Evolutionary conservation across 92 coral and sea anemone genomes (phyloP).

Genomic region (Isaurus tuberculatus): DNA sequence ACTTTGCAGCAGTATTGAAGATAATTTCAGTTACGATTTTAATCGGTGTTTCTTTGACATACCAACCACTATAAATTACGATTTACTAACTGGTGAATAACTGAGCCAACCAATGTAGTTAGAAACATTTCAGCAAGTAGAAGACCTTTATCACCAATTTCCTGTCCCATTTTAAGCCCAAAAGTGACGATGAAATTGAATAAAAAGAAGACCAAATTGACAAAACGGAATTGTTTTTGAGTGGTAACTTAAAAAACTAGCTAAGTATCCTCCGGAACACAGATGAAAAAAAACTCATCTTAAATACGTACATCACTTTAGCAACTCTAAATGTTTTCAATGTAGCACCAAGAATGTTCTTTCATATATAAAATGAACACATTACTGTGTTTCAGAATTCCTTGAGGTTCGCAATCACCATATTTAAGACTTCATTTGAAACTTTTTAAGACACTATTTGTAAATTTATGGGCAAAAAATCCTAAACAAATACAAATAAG

Average conservation of each 20-base stretch:
- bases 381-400: slow-evolving; percentile 3
- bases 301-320: not conserved
- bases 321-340: not conserved
- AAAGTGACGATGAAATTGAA: not conserved
- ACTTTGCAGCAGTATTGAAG: not conserved
- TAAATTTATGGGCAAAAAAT: not conserved
- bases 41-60: slow-evolving; percentile 18
- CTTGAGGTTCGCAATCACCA: not conserved
- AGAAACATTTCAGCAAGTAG: slow-evolving; percentile 27
- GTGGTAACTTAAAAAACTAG: slow-evolving; percentile 7
- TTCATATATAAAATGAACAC: slow-evolving; percentile 1
- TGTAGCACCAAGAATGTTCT: not conserved
- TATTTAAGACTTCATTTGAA: slow-evolving; percentile 9
- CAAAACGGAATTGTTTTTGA: slow-evolving; percentile 21
- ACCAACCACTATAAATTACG: slow-evolving; percentile 14
- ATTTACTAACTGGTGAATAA: slow-evolving; percentile 10
- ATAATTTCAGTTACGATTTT: slow-evolving; percentile 16
- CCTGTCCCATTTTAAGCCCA: slow-evolving; percentile 13
- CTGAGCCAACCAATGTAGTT: slow-evolving; percentile 10
- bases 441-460: not conserved
- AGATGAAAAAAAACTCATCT: not conserved
- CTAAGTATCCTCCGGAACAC: not conserved
- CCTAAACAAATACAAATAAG: not conserved
- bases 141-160: slow-evolving; percentile 17
- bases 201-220: slow-evolving; percentile 12